Conservation (phyloP, 2,113 vertebrate species). For the Lepus europaeus region DNA sequence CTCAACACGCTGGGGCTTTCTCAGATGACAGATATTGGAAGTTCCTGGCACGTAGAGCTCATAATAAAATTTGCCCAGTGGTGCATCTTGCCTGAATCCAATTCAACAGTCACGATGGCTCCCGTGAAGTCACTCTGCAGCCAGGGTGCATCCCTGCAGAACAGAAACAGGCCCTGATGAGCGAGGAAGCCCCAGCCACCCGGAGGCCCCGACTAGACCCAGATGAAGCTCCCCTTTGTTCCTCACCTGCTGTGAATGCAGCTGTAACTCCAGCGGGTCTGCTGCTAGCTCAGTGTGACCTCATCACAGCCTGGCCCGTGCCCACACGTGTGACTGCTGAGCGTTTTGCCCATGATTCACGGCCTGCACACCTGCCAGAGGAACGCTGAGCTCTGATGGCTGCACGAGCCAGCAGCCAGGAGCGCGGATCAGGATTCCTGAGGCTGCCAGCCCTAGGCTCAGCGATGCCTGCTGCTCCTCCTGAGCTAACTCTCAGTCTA, state of each 20-base stretch:
- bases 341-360: background rate
- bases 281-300: background rate
- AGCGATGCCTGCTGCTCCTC: background rate
- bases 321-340: background rate
- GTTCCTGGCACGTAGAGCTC: constrained; percentile 41
- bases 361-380: background rate
- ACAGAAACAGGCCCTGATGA: constrained; percentile 32
- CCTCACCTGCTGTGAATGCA: background rate
- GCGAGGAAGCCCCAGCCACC: constrained; percentile 38
- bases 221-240: background rate
- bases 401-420: background rate
- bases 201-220: background rate
- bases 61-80: constrained; percentile 51
- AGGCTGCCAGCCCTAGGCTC: background rate
- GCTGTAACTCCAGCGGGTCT: constrained; percentile 2
- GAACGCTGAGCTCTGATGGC: background rate
- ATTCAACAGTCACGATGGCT: constrained; percentile 27
- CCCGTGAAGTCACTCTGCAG: constrained; percentile 30
- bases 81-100: constrained; percentile 60
- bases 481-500: background rate
- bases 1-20: constrained; percentile 30
- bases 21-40: constrained; percentile 50
- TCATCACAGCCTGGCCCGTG: background rate
- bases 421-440: background rate
- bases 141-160: background rate